phyloP scores from a whole-genome alignment of 2,113 vertebrate genomes.

The Lepisosteus oculatus region DNA sequence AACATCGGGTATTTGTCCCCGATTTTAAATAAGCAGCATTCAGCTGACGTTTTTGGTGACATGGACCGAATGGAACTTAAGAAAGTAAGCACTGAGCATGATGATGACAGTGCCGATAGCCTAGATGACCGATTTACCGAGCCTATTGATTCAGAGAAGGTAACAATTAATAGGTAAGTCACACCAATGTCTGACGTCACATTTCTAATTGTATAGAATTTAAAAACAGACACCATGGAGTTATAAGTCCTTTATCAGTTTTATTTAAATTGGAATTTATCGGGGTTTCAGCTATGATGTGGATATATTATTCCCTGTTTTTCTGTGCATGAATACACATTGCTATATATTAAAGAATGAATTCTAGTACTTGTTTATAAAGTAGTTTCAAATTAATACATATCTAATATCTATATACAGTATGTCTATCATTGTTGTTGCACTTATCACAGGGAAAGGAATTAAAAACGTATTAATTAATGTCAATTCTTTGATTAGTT shows the following conservation, averaged over 20 bases:
- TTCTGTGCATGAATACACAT: neutral
- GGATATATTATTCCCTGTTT: neutral
- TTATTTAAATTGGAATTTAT: neutral
- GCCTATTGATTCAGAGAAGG: conserved; percentile 72
- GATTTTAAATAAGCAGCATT: too few relatives aligned
- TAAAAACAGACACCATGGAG: neutral
- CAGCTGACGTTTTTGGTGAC: too few relatives aligned
- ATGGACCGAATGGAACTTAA: conserved; percentile 89
- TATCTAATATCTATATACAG: too few relatives aligned
- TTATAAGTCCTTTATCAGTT: neutral
- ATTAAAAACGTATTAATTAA: too few relatives aligned
- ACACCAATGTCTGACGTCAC: neutral
- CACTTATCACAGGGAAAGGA: too few relatives aligned
- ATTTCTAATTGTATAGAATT: neutral
- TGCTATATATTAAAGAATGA: neutral
- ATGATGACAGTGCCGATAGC: conserved; percentile 84
- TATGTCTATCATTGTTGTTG: too few relatives aligned
- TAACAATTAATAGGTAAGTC: conserved; percentile 75
- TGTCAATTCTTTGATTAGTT: too few relatives aligned
- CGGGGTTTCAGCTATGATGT: neutral
- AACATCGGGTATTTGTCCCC: too few relatives aligned
- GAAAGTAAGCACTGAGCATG: conserved; percentile 77
- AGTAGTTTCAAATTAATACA: too few relatives aligned
- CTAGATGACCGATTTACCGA: conserved; percentile 70
- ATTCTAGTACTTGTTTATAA: too few relatives aligned